These are phyloP conservation scores for Synergus japonicus DNA, from an alignment of 2,888 invertebrate species.

Conservation along the genomic window DNA sequence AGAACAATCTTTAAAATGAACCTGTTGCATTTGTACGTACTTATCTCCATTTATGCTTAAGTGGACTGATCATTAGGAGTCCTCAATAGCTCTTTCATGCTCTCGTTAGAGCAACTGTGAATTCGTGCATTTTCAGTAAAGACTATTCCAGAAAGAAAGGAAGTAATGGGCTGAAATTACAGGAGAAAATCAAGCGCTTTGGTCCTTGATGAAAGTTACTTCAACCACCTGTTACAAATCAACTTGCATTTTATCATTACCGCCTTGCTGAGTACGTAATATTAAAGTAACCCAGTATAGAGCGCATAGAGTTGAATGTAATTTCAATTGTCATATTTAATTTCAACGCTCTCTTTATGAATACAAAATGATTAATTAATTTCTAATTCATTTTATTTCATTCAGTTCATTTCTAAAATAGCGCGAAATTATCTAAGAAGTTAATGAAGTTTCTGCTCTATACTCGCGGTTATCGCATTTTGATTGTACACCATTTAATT, in stretches of 20 bases:
- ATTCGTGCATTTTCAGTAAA: slow-evolving; percentile 13
- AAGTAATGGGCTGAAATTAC: slow-evolving; percentile 31
- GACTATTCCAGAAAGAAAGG: slow-evolving; percentile 8
- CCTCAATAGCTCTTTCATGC: slow-evolving; percentile 18
- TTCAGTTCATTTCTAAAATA: too few relatives aligned
- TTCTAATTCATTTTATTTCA: too few relatives aligned
- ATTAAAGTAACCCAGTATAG: slow-evolving; percentile 10
- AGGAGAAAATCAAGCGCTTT: slow-evolving; percentile 37
- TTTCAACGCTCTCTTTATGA: too few relatives aligned
- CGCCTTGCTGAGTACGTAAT: slow-evolving; percentile 11
- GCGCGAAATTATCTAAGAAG: too few relatives aligned
- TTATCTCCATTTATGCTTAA: slow-evolving; percentile 11
- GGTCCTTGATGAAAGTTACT: slow-evolving; percentile 37
- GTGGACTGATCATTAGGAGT: slow-evolving; percentile 17
- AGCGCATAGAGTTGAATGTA: neutral
- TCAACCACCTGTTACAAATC: slow-evolving; percentile 40
- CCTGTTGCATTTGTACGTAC: slow-evolving; percentile 5
- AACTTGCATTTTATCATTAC: slow-evolving; percentile 39
- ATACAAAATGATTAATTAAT: too few relatives aligned
- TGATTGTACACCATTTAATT: too few relatives aligned
- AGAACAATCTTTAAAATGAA: slow-evolving; percentile 7
- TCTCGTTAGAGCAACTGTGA: slow-evolving; percentile 5
- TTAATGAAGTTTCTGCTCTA: too few relatives aligned
- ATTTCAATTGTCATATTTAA: too few relatives aligned
- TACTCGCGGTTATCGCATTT: too few relatives aligned